Conservation (phyloP, 2,888 invertebrate species). For the Noctua fimbriata region DNA sequence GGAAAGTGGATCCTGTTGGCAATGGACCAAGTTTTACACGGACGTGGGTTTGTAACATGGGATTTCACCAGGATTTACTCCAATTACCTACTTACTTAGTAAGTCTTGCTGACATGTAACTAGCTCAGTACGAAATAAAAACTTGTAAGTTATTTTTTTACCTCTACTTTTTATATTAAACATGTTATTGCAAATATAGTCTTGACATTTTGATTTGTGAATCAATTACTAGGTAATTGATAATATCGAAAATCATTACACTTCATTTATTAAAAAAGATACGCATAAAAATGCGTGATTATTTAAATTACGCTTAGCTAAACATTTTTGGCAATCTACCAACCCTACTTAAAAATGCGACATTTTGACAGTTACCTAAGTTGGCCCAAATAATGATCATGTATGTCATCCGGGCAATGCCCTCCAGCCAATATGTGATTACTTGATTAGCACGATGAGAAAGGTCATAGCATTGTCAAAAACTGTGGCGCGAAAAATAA, state of each 20-base stretch:
- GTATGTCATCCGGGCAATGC: background rate
- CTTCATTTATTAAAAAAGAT: background rate
- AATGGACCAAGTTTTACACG: constrained; percentile 18
- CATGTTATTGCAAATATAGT: background rate
- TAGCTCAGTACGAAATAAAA: background rate
- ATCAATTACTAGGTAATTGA: background rate
- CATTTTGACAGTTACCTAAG: background rate
- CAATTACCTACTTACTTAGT: background rate
- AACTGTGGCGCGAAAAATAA: background rate
- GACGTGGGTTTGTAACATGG: background rate
- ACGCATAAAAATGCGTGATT: background rate
- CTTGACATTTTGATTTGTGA: background rate
- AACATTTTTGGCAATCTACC: background rate
- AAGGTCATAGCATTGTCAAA: background rate
- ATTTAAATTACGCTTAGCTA: background rate
- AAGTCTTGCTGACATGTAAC: background rate
- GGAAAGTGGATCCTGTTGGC: constrained; percentile 60
- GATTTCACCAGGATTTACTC: constrained; percentile 21
- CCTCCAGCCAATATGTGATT: background rate
- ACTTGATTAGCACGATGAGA: background rate
- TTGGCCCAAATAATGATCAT: background rate
- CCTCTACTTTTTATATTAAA: background rate
- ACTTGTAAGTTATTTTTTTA: background rate
- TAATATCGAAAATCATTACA: background rate
- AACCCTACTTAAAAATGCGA: constrained; percentile 4